Evolutionary conservation across 92 coral and sea anemone genomes (phyloP), one percentile per base, ranked within the genome.

Genomic region (Parazoanthus atlanticus): DNA sequence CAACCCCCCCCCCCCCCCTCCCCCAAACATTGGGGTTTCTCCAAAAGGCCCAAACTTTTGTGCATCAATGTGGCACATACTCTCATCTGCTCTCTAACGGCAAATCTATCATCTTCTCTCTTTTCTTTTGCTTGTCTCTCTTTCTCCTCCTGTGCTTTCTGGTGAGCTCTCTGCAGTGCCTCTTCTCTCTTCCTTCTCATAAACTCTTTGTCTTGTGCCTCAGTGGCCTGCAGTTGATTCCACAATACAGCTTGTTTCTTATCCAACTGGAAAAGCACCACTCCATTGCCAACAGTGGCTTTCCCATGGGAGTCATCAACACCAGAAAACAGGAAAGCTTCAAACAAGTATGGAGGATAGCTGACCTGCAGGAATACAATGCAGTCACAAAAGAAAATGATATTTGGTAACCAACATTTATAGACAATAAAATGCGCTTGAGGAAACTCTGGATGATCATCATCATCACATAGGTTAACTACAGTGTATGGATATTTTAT

Each of bases 261-360:
- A 9, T 92, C 91, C 46, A 93, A 91, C 80, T 94, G 93, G 88
- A 97, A 95, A 58, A 80, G 91, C 69, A 95, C 91, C 30, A 90
- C 93, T 19, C 99, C 99, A 89, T 91, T 87, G 28, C 98, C 92
- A 76, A 97, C 79, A 29, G 94, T 88, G 3, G 98, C 98, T 85
- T 94, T 97, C 40, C 97, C 93, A n/a, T 92, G 90, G 3, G 85
- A 72, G 69, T 97, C 98, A 80, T 97, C 93, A 13, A 97, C 98
- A 85, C 89, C 91, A 61, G 93, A 91, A 82, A 80, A 91, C 79
- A 97, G 95, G 78, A 90, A 97, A 67, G 90, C 96, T 83, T 97
- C 99, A 95, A 95, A 97, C 84, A 97, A 49, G 85, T 97, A 97
- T 29, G 99, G 99, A 52, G 99, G 99, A 66, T 95, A 97, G 92